Percentiles rank a stretch among this genome's conserved stretches.
These are phyloP conservation scores for Acrocephalus arundinaceus DNA, from an alignment of 2,113 vertebrate genomes.

Conservation along the genomic window DNA sequence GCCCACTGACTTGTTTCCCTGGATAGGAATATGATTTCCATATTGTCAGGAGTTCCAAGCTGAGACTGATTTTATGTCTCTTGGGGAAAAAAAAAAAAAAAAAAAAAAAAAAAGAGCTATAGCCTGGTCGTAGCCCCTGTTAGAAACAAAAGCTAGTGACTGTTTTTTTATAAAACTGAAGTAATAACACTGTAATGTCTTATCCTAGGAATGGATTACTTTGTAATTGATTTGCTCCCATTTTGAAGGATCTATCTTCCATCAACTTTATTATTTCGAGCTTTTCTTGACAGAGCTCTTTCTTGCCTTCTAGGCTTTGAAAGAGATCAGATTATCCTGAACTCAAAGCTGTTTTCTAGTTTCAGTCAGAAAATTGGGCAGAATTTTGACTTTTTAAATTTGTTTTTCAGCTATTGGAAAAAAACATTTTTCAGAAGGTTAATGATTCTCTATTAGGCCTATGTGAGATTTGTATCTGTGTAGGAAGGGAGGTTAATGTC, in stretches of 20 bases:
- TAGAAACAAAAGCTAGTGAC: background rate
- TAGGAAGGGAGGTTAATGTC: background rate
- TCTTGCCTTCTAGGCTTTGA: background rate
- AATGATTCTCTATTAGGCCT: background rate
- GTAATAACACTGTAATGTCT: background rate
- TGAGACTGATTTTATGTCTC: background rate
- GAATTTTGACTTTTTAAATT: background rate
- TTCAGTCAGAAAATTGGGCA: background rate
- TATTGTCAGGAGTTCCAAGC: background rate
- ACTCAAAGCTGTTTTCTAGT: background rate
- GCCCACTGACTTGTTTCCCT: background rate
- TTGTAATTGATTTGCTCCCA: background rate
- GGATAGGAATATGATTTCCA: background rate
- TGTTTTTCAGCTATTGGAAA: background rate
- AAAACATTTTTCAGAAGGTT: background rate
- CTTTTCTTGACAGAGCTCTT: background rate
- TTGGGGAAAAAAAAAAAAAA: background rate
- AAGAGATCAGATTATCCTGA: background rate
- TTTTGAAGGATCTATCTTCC: background rate
- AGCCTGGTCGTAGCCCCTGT: background rate
- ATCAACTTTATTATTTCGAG: background rate
- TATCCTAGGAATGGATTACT: background rate
- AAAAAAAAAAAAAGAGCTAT: background rate
- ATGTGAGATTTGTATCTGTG: background rate
- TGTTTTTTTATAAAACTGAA: background rate